Evolutionary conservation across 64 coral and sea anemone genomes (phyloP).

Genomic region (Montipora efflorescens): DNA sequence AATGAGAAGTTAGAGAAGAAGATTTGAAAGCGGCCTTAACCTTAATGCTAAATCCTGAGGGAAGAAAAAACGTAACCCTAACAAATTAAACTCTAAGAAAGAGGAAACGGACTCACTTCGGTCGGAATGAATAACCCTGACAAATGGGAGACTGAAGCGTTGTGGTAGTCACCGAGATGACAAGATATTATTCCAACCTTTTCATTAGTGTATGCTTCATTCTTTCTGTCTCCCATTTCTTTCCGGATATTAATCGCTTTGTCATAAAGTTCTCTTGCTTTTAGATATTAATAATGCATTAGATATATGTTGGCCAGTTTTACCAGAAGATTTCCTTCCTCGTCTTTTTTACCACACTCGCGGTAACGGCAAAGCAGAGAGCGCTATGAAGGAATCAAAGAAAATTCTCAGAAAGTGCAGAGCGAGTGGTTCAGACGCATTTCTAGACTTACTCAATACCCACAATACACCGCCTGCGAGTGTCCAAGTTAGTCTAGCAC

Average conservation of each 20-base stretch:
- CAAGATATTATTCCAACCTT: not conserved
- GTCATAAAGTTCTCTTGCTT: no score
- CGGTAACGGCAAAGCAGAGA: not conserved
- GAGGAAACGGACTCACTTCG: no score
- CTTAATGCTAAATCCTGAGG: no score
- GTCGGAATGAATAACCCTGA: no score
- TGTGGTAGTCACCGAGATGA: not conserved
- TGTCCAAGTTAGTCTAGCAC: constrained; percentile 23
- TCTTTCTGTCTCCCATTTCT: not conserved
- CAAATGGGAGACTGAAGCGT: not conserved
- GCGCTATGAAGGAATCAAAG: not conserved
- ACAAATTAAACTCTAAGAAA: not conserved
- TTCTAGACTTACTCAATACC: constrained; percentile 4
- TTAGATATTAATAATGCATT: no score
- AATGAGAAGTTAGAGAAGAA: no score
- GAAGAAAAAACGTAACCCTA: no score
- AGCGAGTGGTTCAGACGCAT: not conserved
- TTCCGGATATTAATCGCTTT: no score
- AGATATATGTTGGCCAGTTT: no score
- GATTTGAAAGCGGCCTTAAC: no score
- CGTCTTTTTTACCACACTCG: not conserved
- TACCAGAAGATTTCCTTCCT: no score
- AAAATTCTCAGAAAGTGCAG: not conserved
- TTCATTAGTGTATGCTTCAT: constrained; percentile 1
- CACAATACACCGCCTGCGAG: not conserved